Percentiles rank a stretch among this genome's conserved stretches.
These are phyloP conservation scores for Rotaria socialis DNA, from an alignment of 2,888 invertebrate genomes.

Conservation along the genomic window DNA sequence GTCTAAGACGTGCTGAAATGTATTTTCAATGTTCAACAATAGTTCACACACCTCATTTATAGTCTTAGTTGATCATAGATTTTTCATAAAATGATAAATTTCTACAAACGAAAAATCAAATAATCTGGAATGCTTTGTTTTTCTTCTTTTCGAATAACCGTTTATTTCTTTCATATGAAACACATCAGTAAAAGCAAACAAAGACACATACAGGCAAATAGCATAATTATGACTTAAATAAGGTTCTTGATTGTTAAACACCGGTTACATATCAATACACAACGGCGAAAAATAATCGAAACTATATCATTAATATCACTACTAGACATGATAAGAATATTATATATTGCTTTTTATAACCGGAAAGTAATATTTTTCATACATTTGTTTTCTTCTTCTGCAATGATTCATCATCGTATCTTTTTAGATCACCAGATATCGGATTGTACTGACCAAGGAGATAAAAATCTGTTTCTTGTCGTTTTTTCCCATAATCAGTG, in stretches of 20 bases:
- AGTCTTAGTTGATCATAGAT: no score
- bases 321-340: background rate
- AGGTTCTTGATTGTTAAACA: slow-evolving; percentile 19
- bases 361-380: no score
- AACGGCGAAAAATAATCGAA: background rate
- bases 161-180: background rate
- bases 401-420: background rate
- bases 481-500: background rate
- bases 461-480: background rate
- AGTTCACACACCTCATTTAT: no score
- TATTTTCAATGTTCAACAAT: no score
- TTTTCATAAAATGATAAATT: no score
- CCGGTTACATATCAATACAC: background rate
- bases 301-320: background rate
- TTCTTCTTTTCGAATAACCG: no score
- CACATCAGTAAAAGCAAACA: background rate
- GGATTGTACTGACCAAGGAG: slow-evolving; percentile 17
- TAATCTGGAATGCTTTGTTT: no score
- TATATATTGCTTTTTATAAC: no score
- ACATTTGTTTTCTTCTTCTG: no score
- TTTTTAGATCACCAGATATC: background rate
- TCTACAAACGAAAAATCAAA: no score
- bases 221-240: background rate
- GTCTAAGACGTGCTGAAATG: no score
- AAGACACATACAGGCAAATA: background rate